Conservation (phyloP, 2,113 vertebrate genomes). For the Cercopithecus mona region DNA sequence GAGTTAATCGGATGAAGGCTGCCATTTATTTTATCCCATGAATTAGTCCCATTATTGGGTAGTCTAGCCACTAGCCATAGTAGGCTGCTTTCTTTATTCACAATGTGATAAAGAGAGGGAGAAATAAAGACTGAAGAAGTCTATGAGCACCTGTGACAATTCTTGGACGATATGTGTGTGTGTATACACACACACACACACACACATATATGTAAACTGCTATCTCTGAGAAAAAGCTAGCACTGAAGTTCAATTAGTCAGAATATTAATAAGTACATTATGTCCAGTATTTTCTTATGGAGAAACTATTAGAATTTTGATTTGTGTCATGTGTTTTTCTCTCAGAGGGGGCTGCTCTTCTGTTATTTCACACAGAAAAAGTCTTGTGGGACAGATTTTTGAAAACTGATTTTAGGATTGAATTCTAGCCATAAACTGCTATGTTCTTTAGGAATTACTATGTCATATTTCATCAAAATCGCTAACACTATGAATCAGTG, state of each 20-base stretch:
- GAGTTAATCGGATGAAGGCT: background rate
- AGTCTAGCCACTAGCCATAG: background rate
- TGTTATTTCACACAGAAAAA: background rate
- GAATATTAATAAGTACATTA: constrained; percentile 15
- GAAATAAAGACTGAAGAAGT: background rate
- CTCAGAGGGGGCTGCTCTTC: background rate
- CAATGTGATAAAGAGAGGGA: background rate
- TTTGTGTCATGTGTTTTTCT: constrained; percentile 44
- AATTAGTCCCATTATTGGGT: background rate
- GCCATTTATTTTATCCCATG: background rate
- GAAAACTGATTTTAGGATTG: constrained; percentile 12
- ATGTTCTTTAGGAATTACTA: background rate
- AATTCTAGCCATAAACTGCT: background rate
- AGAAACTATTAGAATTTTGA: constrained; percentile 18
- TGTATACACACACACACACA: too few species aligned
- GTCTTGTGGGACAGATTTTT: background rate
- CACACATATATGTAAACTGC: background rate
- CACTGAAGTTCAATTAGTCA: background rate
- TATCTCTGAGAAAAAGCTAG: background rate
- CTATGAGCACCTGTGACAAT: background rate
- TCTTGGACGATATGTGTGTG: background rate
- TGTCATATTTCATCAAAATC: background rate
- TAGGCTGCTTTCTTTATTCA: background rate
- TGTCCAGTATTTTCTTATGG: background rate
- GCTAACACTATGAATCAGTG: background rate